A percentile compares a stretch with the other conserved stretches of the same genome.
Evolutionary conservation across 2,888 invertebrate species (phyloP).

Genomic region (Cyclophora albipunctata): DNA sequence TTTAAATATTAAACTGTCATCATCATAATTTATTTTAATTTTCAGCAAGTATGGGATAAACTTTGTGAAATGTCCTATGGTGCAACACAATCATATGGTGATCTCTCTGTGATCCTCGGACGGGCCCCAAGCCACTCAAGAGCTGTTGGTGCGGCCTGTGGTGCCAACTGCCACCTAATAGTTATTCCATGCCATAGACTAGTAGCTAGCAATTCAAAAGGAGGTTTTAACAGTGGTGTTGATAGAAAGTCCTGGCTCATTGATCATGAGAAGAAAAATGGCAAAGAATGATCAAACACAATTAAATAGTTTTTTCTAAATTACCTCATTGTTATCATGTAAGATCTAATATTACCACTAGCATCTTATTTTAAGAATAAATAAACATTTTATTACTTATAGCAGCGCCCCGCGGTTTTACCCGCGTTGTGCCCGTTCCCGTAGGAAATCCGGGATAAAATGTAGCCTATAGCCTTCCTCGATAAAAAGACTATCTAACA

Average conservation of each 20-base stretch:
- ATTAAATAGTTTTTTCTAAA: not conserved
- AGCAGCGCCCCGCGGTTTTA: no score
- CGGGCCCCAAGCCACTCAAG: slow-evolving; percentile 49
- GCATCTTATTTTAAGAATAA: not conserved
- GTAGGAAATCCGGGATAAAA: no score
- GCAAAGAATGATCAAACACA: not conserved
- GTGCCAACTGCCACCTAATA: slow-evolving; percentile 51
- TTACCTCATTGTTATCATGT: not conserved
- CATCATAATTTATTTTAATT: not conserved
- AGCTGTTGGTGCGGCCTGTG: slow-evolving; percentile 59
- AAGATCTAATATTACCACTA: not conserved
- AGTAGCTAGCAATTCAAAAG: slow-evolving; percentile 45
- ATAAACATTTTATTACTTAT: not conserved
- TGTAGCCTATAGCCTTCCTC: no score
- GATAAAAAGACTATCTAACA: no score
- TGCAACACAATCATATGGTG: slow-evolving; percentile 52
- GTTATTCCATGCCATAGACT: slow-evolving; percentile 59
- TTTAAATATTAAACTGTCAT: no score
- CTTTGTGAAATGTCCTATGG: slow-evolving; percentile 53
- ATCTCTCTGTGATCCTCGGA: slow-evolving; percentile 49
- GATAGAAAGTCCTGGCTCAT: slow-evolving; percentile 73
- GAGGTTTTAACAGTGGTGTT: slow-evolving; percentile 70
- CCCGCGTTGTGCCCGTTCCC: no score
- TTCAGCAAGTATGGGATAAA: slow-evolving; percentile 57
- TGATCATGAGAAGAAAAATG: slow-evolving; percentile 50